Evolutionary conservation across 2,888 invertebrate genomes (phyloP), one percentile per base, ranked within the genome.

Genomic region (Eremobia ochroleuca): DNA sequence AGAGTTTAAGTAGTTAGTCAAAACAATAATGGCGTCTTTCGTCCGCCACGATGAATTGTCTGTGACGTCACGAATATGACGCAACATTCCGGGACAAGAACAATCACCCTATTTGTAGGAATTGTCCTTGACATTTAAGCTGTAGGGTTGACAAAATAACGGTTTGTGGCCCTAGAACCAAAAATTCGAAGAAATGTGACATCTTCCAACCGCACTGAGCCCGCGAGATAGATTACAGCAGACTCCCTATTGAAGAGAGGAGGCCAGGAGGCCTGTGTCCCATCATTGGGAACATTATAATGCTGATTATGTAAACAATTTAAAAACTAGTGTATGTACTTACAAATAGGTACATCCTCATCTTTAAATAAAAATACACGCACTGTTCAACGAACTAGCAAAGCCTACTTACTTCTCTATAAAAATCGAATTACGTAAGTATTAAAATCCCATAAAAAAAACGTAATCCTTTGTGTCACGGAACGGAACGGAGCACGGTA

Each of bases 391-490:
- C 49, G 25, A 59, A 61, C 61, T 43, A 40, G 18, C 40, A 80
- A 52, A 71, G 1, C 73, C 43, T 52, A 43, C 61, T 82, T 66
- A 62, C 21, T 31, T 66, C 21, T n/a, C 71, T 25, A 71, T 79
- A 81, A 78, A 83, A 83, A 78, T 58, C 37, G 18, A 59, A 69
- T 65, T 49, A 46, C 58, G 34, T 52, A 78, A 64, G 64, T 70
- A 81, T 83, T 71, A 66, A 83, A 80, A 66, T 58, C 61, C 67
- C 15, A 67, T 82, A 73, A 73, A 73, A 73, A 52, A 71, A 64
- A 64, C n/a, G 34, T 67, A 77, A 83, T 82, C 85, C 73, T 73
- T 77, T 70, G 61, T 67, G 31, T 8, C 52, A 40, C 28, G 64
- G 64, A 34, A 66, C 67, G 40, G 9, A 40, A 34, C 81, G 58